Evolutionary conservation across 2,113 vertebrate genomes (phyloP).

Genomic region (Serranochromis macrocephalus): DNA sequence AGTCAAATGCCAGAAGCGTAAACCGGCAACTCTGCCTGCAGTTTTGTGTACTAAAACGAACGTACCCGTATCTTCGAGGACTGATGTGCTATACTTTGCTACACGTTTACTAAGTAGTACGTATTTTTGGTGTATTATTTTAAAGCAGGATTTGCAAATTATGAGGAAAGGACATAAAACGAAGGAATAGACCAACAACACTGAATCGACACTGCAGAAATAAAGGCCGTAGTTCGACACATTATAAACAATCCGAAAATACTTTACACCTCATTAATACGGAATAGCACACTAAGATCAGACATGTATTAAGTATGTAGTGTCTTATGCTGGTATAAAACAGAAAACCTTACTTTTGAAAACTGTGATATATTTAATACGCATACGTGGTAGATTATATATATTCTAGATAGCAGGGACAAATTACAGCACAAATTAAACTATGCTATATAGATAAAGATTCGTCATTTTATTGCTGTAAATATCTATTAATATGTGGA

Average conservation of each 20-base stretch:
- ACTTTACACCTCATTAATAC: not conserved
- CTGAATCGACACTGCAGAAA: not conserved
- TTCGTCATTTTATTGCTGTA: not conserved
- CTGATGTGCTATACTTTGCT: not conserved
- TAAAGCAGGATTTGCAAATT: not conserved
- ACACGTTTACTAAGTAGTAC: not conserved
- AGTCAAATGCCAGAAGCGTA: rapidly evolving
- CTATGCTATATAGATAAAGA: not conserved
- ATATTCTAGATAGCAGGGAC: not conserved
- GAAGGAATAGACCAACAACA: not conserved
- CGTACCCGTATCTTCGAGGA: rapidly evolving
- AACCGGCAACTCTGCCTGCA: not conserved
- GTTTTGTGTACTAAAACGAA: not conserved
- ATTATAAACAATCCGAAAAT: not conserved
- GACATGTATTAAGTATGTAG: not conserved
- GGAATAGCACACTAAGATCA: not conserved
- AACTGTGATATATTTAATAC: not conserved
- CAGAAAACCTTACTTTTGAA: not conserved
- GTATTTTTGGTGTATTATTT: not conserved
- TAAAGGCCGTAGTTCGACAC: not conserved
- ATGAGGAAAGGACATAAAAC: not conserved
- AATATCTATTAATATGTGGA: not conserved
- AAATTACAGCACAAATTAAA: not conserved
- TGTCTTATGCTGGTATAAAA: not conserved
- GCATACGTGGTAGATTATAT: not conserved